Percentiles rank a stretch among this genome's conserved stretches.
Evolutionary conservation across 1,140 invertebrate species (phyloP).

Genomic region (Brachystomella parvula): DNA sequence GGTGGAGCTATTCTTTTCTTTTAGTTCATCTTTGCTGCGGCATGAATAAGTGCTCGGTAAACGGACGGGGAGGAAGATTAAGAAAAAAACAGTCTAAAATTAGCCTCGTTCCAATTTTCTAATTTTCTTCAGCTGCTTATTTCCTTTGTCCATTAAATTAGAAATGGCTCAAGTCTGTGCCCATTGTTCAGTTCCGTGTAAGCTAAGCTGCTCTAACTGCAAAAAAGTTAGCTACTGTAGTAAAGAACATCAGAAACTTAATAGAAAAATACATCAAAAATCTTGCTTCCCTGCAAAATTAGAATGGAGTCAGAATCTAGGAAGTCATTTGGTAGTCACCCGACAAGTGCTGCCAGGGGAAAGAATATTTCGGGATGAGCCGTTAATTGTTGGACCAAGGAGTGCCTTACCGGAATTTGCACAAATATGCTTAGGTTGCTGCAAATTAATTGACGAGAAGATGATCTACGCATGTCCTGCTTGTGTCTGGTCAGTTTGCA

Average conservation of each 20-base stretch:
- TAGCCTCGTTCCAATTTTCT: too few relatives aligned
- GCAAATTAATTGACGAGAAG: constrained; percentile 30
- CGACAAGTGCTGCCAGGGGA: constrained; percentile 65
- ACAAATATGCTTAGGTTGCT: constrained; percentile 54
- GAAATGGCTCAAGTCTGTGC: constrained; percentile 7
- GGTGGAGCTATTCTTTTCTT: too few relatives aligned
- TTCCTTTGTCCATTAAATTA: too few relatives aligned
- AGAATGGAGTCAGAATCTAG: constrained; percentile 47
- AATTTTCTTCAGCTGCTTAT: too few relatives aligned
- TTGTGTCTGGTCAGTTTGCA: constrained; percentile 41
- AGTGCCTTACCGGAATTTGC: constrained; percentile 41
- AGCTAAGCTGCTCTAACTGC: constrained; percentile 30
- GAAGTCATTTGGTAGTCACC: constrained; percentile 63
- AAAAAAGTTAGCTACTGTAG: constrained; percentile 41
- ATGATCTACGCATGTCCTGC: constrained; percentile 31
- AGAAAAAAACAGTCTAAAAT: too few relatives aligned
- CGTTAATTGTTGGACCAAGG: constrained; percentile 59
- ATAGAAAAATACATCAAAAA: constrained; percentile 42
- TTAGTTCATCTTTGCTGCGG: too few relatives aligned
- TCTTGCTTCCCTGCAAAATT: constrained; percentile 37
- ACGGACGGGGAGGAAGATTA: too few relatives aligned
- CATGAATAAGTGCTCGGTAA: too few relatives aligned
- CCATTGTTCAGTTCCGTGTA: background rate
- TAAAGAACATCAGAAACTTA: constrained; percentile 41
- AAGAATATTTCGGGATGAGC: constrained; percentile 59